These are phyloP conservation scores for Meloidogyne hapla DNA, from an alignment of 1,140 invertebrate species.

Conservation along the genomic window DNA sequence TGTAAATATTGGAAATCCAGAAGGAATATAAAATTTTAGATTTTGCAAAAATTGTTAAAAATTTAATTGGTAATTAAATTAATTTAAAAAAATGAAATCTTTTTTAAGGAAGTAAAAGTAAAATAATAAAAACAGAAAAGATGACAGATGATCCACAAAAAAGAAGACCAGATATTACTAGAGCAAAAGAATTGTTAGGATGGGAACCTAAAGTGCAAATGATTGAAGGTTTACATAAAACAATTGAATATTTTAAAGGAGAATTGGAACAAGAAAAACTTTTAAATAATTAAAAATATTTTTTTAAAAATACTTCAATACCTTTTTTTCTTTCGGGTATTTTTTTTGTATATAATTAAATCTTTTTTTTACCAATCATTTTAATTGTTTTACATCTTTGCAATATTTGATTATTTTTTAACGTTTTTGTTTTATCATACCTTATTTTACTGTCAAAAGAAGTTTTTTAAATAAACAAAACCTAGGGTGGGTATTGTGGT, in stretches of 20 bases:
- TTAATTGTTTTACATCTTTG: no score
- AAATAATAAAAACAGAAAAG: slow-evolving; percentile 74
- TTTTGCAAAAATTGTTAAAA: slow-evolving; percentile 87
- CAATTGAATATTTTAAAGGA: slow-evolving; percentile 57
- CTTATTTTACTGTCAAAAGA: no score
- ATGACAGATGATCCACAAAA: slow-evolving; percentile 84
- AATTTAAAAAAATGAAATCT: not conserved
- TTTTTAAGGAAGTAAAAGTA: slow-evolving; percentile 74
- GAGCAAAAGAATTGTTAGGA: slow-evolving; percentile 79
- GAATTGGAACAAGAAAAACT: slow-evolving; percentile 49
- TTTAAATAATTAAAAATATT: not conserved
- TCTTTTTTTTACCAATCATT: no score
- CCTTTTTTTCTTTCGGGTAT: not conserved
- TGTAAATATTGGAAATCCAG: slow-evolving; percentile 95
- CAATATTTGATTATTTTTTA: no score
- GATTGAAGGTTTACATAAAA: slow-evolving; percentile 56
- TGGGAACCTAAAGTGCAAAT: slow-evolving; percentile 83
- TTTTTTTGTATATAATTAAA: not conserved
- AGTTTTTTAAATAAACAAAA: no score
- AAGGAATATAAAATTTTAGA: slow-evolving; percentile 93
- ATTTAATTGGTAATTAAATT: slow-evolving; percentile 67
- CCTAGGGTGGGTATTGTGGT: not conserved
- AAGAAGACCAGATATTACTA: slow-evolving; percentile 84
- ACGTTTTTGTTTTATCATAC: no score
- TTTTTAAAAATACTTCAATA: not conserved